phyloP scores from a whole-genome alignment of 2,113 vertebrate species.

The Brachyistius frenatus region DNA sequence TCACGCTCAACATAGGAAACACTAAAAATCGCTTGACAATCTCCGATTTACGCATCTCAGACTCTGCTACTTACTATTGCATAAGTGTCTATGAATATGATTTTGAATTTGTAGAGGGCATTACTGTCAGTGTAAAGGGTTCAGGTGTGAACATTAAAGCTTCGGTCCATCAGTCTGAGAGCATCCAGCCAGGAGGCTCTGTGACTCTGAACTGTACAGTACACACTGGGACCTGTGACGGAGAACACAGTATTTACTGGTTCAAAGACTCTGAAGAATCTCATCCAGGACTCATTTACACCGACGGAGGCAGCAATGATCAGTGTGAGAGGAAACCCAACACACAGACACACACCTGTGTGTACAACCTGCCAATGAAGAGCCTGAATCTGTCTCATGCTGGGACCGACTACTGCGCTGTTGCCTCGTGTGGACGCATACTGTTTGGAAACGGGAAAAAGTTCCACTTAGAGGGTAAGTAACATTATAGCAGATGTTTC shows the following conservation, averaged over 20 bases:
- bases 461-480: background rate
- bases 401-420: slow-evolving; percentile 57
- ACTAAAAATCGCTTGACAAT: slow-evolving; percentile 31
- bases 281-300: slow-evolving; percentile 60
- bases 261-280: slow-evolving; percentile 35
- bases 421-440: slow-evolving; percentile 39
- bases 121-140: slow-evolving; percentile 18
- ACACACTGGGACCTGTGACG: slow-evolving; percentile 48
- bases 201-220: slow-evolving; percentile 67
- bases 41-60: slow-evolving; percentile 12
- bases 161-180: slow-evolving; percentile 23
- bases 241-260: slow-evolving; percentile 71
- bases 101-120: slow-evolving; percentile 30
- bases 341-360: slow-evolving; percentile 54
- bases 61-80: slow-evolving; percentile 61
- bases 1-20: background rate
- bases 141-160: background rate
- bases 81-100: background rate
- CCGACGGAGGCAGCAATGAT: slow-evolving; percentile 29
- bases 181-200: slow-evolving; percentile 51
- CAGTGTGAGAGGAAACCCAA: slow-evolving; percentile 28
- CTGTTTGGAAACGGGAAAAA: slow-evolving; percentile 27
- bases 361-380: slow-evolving; percentile 41
- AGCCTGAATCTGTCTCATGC: slow-evolving; percentile 14
- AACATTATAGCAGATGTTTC: background rate